phyloP scores from a whole-genome alignment of 2,888 invertebrate species.

The Venustoraphidia nigricollis region DNA sequence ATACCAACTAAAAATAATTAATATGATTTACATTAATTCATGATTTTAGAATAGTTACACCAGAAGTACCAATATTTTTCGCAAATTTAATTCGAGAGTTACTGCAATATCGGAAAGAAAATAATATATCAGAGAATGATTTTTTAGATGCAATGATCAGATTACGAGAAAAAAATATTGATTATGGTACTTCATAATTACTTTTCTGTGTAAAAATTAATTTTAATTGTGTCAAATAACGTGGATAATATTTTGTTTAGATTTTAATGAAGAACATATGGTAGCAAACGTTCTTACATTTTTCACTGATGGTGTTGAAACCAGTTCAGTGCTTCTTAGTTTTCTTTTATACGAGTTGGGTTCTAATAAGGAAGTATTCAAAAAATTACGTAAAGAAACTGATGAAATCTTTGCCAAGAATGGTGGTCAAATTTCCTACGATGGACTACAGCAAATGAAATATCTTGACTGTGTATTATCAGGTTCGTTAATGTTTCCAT shows the following conservation, averaged over 20 bases:
- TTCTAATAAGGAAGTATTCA: conserved; percentile 21
- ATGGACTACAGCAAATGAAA: conserved; percentile 24
- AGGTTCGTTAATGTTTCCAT: neutral
- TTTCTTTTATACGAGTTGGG: conserved; percentile 24
- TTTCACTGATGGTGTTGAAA: conserved; percentile 27
- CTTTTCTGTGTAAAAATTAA: too few species aligned
- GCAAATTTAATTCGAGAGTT: neutral
- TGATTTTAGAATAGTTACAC: neutral
- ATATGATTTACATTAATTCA: neutral
- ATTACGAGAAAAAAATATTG: neutral
- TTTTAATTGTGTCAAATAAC: too few species aligned
- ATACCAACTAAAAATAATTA: neutral
- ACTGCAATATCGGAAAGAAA: conserved; percentile 6
- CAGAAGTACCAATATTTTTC: neutral
- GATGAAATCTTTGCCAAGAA: conserved; percentile 14
- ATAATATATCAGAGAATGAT: neutral
- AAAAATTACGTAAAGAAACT: conserved; percentile 23
- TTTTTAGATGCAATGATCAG: neutral
- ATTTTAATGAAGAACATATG: conserved; percentile 13
- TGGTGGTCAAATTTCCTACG: conserved; percentile 21
- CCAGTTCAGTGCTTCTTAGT: conserved; percentile 22
- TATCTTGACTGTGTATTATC: conserved; percentile 25
- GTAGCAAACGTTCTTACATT: conserved; percentile 23
- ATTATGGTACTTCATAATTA: neutral
- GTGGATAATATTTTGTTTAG: neutral